These are phyloP conservation scores for Lepisosteus osseus DNA, from an alignment of 2,113 vertebrate genomes.

Conservation along the genomic window DNA sequence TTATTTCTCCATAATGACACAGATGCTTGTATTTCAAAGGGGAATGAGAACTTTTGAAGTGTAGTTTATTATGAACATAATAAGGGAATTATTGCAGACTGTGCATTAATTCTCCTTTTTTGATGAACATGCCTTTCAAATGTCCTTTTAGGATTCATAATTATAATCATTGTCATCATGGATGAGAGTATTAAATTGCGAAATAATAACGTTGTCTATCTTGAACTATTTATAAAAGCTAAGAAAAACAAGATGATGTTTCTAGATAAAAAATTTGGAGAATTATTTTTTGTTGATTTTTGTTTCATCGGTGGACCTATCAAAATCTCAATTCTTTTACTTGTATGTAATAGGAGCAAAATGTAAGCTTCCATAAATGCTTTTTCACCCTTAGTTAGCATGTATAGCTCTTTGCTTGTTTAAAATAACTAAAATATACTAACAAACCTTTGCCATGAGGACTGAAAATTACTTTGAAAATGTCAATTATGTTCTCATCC, in stretches of 20 bases:
- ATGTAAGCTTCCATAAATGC: too few species aligned
- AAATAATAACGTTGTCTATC: background rate
- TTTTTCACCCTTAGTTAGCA: too few species aligned
- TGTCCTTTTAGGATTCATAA: constrained; percentile 1
- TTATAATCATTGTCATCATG: background rate
- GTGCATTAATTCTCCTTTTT: background rate
- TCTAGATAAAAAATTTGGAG: too few species aligned
- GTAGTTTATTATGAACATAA: constrained; percentile 32
- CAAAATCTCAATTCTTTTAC: too few species aligned
- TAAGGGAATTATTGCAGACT: constrained; percentile 12
- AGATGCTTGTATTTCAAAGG: constrained; percentile 51
- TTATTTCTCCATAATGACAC: constrained; percentile 53
- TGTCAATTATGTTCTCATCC: too few species aligned
- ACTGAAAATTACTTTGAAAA: too few species aligned
- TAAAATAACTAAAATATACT: too few species aligned
- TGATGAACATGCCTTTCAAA: background rate
- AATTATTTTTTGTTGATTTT: too few species aligned
- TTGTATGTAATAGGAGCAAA: too few species aligned
- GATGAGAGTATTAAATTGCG: background rate
- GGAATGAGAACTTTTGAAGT: constrained; percentile 44
- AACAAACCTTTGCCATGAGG: too few species aligned
- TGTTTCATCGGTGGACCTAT: too few species aligned
- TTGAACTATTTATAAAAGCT: background rate
- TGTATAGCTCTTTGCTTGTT: too few species aligned
- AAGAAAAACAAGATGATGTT: background rate